Evolutionary conservation across 2,113 vertebrate genomes (phyloP).

Genomic region (Proteles cristata): DNA sequence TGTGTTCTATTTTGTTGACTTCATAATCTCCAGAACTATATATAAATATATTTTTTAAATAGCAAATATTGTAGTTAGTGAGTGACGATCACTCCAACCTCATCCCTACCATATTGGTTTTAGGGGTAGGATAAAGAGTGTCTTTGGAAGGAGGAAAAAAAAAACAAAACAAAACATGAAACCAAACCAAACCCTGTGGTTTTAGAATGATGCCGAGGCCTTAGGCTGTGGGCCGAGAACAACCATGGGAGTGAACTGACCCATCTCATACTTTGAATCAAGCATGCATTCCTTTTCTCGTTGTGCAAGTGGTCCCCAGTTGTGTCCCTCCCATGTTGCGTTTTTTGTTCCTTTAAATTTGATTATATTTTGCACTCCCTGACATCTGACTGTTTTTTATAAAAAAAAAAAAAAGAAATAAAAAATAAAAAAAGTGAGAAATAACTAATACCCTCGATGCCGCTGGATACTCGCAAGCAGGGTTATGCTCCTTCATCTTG

Average conservation of each 20-base stretch:
- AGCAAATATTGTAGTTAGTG: constrained; percentile 74
- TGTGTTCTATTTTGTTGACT: constrained; percentile 79
- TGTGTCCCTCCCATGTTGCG: constrained; percentile 57
- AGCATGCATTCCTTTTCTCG: constrained; percentile 82
- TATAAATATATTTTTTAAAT: constrained; percentile 82
- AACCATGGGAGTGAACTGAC: constrained; percentile 66
- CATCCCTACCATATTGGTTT: constrained; percentile 84
- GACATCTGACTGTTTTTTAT: constrained; percentile 82
- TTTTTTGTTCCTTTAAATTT: constrained; percentile 67
- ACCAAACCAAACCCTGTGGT: constrained; percentile 52
- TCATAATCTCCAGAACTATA: constrained; percentile 81
- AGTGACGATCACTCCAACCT: constrained; percentile 74
- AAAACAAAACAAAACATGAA: neutral
- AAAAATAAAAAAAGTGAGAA: constrained; percentile 76
- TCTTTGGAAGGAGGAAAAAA: constrained; percentile 56
- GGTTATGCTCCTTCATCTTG: constrained; percentile 77
- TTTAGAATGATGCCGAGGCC: constrained; percentile 74
- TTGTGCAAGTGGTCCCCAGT: constrained; percentile 65
- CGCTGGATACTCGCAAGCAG: constrained; percentile 76
- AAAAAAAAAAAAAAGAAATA: constrained; percentile 72
- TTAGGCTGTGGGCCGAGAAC: constrained; percentile 76
- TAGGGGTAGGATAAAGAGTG: constrained; percentile 76
- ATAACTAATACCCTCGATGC: constrained; percentile 79
- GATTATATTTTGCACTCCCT: constrained; percentile 78
- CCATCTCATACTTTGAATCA: constrained; percentile 68